phyloP scores from a whole-genome alignment of 2,888 invertebrate species.

The Sicus ferrugineus region DNA sequence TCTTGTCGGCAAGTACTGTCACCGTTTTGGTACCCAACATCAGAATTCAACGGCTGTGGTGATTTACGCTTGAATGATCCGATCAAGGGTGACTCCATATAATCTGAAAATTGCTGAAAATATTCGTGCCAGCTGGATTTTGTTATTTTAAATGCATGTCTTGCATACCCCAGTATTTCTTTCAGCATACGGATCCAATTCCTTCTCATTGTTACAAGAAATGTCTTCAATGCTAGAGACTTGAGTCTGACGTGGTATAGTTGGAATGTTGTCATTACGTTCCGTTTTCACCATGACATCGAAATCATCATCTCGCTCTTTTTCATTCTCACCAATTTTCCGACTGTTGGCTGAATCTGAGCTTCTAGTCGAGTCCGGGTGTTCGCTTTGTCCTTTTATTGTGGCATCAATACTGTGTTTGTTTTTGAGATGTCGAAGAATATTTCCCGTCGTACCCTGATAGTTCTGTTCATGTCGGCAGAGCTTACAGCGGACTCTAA shows the following conservation, averaged over 20 bases:
- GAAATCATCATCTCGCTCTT: conserved; percentile 24
- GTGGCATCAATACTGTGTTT: conserved; percentile 44
- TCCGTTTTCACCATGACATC: conserved; percentile 36
- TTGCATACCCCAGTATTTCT: conserved; percentile 23
- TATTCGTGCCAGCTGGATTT: neutral
- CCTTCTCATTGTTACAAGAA: conserved; percentile 20
- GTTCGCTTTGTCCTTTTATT: conserved; percentile 41
- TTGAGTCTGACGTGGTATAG: neutral
- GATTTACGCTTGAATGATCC: neutral
- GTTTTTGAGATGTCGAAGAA: conserved; percentile 43
- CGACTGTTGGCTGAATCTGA: neutral
- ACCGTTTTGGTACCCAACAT: conserved; percentile 6
- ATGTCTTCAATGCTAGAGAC: conserved; percentile 4
- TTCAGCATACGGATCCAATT: conserved; percentile 36
- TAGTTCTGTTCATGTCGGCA: conserved; percentile 46
- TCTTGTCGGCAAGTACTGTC: neutral
- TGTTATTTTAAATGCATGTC: neutral
- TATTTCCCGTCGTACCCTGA: conserved; percentile 46
- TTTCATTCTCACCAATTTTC: conserved; percentile 16
- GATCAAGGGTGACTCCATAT: conserved; percentile 5
- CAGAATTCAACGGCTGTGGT: conserved; percentile 7
- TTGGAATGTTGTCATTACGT: conserved; percentile 11
- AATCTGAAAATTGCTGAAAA: conserved; percentile 29
- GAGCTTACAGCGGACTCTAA: conserved; percentile 41
- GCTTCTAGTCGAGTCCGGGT: conserved; percentile 20